Evolutionary conservation across 2,113 vertebrate genomes (phyloP), one percentile per base, ranked within the genome.

Genomic region (Trematomus loennbergii): DNA sequence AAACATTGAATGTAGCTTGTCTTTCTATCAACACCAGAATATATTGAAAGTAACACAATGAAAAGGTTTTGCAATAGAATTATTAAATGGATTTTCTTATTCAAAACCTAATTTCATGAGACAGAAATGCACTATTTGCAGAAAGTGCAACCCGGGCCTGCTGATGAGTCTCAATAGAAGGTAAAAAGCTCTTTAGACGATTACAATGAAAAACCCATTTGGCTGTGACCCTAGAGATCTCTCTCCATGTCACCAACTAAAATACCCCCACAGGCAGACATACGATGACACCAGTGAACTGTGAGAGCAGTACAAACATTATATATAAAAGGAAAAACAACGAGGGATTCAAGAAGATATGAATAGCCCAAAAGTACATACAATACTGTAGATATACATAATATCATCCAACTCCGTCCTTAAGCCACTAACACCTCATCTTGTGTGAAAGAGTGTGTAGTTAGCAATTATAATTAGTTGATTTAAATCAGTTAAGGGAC

Each of bases 401-500:
- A 13, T 11, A 1, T 59, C n/a, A 2, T 53, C 20, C 12, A 68
- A 7, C 12, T 33, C 12, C 15, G 17, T 53, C n/a, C 20, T 46
- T 8, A 2, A 61, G 46, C 40, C 25, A 15, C 29, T 50, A 18
- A 6, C 71, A 40, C 66, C 57, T 53, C 61, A 48, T 25, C 10
- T 0, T 53, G 63, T 45, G 74, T 70, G 25, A 18, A 40, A 5
- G 65, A 33, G 20, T 46, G 62, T 73, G 49, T 79, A 50, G 81
- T 85, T 82, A 82, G 78, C 62, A 73, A 78, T 75, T 85, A 68
- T 82, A 89, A 91, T 90, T 86, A 90, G 89, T 75, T 69, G 78
- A 87, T 88, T 92, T 74, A 81, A 87, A 89, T 92, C 84, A 86
- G 90, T 79, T 80, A 50, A 79, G 83, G 75, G 85, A 88, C 83